Conservation (phyloP, 2,888 invertebrate species). For the Oeneis ivallda region DNA sequence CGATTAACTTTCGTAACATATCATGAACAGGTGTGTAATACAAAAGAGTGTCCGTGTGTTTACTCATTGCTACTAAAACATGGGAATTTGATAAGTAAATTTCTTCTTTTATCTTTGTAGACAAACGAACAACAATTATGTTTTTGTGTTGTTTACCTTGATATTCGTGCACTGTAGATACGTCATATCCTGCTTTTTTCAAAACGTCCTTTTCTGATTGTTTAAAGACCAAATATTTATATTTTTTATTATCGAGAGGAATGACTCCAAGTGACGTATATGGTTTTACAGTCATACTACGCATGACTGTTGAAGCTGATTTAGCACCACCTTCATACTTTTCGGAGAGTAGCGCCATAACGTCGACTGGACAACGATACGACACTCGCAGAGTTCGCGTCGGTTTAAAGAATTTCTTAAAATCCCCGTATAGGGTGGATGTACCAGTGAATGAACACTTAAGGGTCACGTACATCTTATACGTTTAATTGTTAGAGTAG, state of each 20-base stretch:
- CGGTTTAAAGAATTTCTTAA: too few species aligned
- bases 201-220: background rate
- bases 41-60: background rate
- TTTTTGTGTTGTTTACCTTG: background rate
- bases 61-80: background rate
- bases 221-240: background rate
- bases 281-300: background rate
- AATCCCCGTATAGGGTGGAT: too few species aligned
- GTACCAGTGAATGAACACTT: too few species aligned
- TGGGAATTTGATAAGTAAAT: background rate
- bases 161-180: background rate
- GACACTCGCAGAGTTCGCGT: too few species aligned
- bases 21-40: too few species aligned
- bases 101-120: background rate
- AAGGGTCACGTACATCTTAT: too few species aligned
- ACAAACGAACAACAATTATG: background rate
- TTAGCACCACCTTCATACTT: too few species aligned
- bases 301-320: background rate
- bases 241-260: background rate
- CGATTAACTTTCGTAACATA: too few species aligned
- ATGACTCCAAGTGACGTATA: background rate
- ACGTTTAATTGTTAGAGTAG: too few species aligned
- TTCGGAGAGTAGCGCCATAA: too few species aligned
- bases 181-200: background rate
- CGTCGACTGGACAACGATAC: too few species aligned